Percentiles rank a stretch among this genome's conserved stretches.
phyloP scores from a whole-genome alignment of 2,888 invertebrate species.

The Choristoneura rosaceana region DNA sequence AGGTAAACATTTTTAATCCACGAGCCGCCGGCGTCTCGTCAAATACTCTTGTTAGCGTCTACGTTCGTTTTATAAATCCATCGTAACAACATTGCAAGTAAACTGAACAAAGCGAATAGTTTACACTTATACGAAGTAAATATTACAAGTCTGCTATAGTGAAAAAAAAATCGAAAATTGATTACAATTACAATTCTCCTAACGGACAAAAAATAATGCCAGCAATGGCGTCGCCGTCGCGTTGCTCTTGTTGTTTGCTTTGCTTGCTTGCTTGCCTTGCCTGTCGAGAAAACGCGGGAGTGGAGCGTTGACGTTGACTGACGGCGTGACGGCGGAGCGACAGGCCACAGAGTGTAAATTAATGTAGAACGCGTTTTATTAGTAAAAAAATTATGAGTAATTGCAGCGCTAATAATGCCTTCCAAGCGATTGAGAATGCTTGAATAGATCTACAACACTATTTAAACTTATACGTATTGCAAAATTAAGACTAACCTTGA shows the following conservation, averaged over 20 bases:
- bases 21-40: slow-evolving; percentile 7
- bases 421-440: no score
- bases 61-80: background rate
- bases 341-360: background rate
- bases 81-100: background rate
- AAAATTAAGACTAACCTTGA: no score
- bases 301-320: background rate
- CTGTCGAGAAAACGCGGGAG: slow-evolving; percentile 29
- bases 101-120: background rate
- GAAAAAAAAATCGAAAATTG: background rate
- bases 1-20: background rate
- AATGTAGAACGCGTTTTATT: background rate
- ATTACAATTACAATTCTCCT: slow-evolving; percentile 9
- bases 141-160: background rate
- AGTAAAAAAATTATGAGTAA: no score
- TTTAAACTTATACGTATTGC: no score
- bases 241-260: no score
- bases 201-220: slow-evolving; percentile 39
- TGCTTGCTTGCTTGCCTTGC: no score
- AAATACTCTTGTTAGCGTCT: background rate
- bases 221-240: slow-evolving; percentile 37
- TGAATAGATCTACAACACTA: no score
- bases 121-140: background rate
- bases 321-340: slow-evolving; percentile 9
- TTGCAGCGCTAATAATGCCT: no score